Conservation (phyloP, 2,797 vertebrate genomes). For the Coregonus ussuriensis region DNA sequence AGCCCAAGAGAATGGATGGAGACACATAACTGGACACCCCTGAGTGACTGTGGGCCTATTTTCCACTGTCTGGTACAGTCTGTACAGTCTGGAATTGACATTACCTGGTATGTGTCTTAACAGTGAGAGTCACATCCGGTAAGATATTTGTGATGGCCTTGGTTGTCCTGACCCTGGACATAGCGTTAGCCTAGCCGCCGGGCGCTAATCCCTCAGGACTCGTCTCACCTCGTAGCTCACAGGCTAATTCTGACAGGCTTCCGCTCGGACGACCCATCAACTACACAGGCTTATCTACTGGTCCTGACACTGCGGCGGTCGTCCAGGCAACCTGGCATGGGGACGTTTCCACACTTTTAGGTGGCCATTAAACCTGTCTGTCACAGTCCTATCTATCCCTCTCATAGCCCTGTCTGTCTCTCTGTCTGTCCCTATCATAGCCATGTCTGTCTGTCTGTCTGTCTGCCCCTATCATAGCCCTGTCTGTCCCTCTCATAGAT, state of each 20-base stretch:
- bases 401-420: no score
- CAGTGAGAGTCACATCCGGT: conserved; percentile 27
- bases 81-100: conserved; percentile 23
- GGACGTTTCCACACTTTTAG: no score
- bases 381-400: no score
- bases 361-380: no score
- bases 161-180: conserved; percentile 53
- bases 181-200: conserved; percentile 41
- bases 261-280: conserved; percentile 49
- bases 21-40: background rate
- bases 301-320: conserved; percentile 43
- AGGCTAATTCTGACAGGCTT: conserved; percentile 61
- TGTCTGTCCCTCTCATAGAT: no score
- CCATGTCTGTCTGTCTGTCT: no score
- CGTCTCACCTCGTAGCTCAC: conserved; percentile 62
- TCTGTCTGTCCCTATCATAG: no score
- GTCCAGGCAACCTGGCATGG: background rate
- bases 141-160: conserved; percentile 29
- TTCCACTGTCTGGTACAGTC: background rate
- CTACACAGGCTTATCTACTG: conserved; percentile 28
- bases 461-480: no score
- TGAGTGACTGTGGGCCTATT: conserved; percentile 7
- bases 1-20: no score
- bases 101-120: conserved; percentile 27
- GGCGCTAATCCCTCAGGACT: conserved; percentile 70